Base-by-base conservation (phyloP, 1,140 invertebrate species). In the Drosophila nannoptera region DNA sequence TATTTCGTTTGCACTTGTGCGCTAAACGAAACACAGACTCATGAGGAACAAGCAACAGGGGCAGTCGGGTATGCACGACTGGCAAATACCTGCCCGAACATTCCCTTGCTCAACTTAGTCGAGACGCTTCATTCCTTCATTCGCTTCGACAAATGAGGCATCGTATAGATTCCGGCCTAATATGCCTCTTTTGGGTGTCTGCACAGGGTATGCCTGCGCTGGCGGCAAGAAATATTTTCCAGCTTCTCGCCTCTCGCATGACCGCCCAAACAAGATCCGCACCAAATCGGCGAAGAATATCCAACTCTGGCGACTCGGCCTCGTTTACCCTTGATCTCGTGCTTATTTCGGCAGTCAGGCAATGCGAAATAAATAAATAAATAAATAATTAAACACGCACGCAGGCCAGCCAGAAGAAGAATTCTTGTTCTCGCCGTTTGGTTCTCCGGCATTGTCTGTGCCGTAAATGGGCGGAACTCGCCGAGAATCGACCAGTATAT, bases 261-360 rank as follows among this genome's bases (percentile, higher is more conserved):
- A 55, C 33, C 38, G 46, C 46, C 54, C 64, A 61, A 68, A 54
- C 59, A 31, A 69, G 61, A 63, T 49, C 50, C 62, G 36, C 54
- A 59, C 54, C 22, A 65, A 53, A 64, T 52, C 48, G 45, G 54
- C 49, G 45, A 72, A 52, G 66, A 58, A 69, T 14, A 7, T 42
- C 45, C 50, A 16, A 60, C 64, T 65, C 68, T 38, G 65, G 46
- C 62, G 60, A 46, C 42, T 31, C 48, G 40, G 42, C 55, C 59
- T 58, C 65, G 32, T 66, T 69, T 80, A 71, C 73, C 81, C 81
- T 84, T 86, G 81, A 75, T 83, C 69, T 83, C 73, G 65, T 78
- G 65, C 75, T 75, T 78, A 84, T 84, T 80, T 84, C 77, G 81
- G 77, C 81, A 77, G 73, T 71, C 76, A 65, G 69, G 53, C 58